phyloP scores from a whole-genome alignment of 2,797 vertebrate genomes.

The Sylvilagus floridanus region DNA sequence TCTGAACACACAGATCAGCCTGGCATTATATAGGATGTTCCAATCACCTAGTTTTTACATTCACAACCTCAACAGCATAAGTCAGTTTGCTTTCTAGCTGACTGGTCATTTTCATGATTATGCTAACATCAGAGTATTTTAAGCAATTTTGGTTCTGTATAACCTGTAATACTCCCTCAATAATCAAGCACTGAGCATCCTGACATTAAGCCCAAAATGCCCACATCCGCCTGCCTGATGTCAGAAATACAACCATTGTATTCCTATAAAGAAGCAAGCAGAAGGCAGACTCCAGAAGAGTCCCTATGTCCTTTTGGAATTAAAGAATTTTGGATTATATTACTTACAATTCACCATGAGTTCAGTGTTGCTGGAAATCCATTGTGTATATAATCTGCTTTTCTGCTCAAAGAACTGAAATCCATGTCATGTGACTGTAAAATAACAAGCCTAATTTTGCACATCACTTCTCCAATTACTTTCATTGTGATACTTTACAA shows the following conservation, averaged over 20 bases:
- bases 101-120: slow-evolving; percentile 22
- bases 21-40: neutral
- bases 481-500: slow-evolving; percentile 35
- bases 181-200: neutral
- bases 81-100: slow-evolving; percentile 2
- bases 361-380: neutral
- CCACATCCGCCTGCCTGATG: slow-evolving; percentile 8
- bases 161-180: slow-evolving; percentile 9
- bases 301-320: neutral
- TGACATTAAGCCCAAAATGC: neutral
- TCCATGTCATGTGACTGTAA: neutral
- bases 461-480: neutral
- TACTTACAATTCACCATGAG: neutral
- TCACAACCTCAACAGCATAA: neutral
- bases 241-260: slow-evolving; percentile 17
- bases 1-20: neutral
- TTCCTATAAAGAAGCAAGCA: slow-evolving; percentile 15
- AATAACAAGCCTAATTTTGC: neutral
- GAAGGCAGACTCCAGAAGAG: neutral
- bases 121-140: slow-evolving; percentile 33
- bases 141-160: neutral
- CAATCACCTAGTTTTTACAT: neutral
- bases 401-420: neutral
- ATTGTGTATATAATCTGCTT: slow-evolving; percentile 23
- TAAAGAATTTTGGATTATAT: neutral